Evolutionary conservation across 2,113 vertebrate species (phyloP).

Genomic region (Actenoides hombroni): DNA sequence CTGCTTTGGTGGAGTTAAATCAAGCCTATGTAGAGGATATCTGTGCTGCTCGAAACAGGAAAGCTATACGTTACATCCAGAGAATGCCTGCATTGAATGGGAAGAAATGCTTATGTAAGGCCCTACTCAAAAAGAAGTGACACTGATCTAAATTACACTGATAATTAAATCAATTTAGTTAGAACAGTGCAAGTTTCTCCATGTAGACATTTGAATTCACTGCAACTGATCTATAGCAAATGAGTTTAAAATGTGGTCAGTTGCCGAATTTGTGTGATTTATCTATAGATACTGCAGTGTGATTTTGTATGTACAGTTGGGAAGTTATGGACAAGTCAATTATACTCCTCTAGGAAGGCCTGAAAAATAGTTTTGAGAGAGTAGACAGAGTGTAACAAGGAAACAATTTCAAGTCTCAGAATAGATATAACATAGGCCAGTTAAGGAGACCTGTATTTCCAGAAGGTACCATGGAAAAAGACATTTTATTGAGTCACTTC

Average conservation of each 20-base stretch:
- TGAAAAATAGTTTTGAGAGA: neutral
- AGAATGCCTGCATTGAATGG: neutral
- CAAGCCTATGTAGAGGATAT: neutral
- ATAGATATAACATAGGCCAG: neutral
- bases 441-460: neutral
- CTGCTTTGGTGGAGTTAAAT: neutral
- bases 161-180: neutral
- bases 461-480: neutral
- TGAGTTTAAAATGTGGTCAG: neutral
- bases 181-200: neutral
- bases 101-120: neutral
- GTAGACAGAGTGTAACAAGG: neutral
- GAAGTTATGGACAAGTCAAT: neutral
- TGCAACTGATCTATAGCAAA: neutral
- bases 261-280: neutral
- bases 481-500: neutral
- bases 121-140: neutral
- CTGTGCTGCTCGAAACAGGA: neutral
- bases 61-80: neutral
- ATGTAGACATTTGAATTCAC: neutral
- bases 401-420: neutral
- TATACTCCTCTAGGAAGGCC: neutral
- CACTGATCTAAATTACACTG: neutral
- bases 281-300: neutral
- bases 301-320: neutral